Base-by-base conservation (phyloP, 2,113 vertebrate genomes). In the Ceuthmochares aereus region DNA sequence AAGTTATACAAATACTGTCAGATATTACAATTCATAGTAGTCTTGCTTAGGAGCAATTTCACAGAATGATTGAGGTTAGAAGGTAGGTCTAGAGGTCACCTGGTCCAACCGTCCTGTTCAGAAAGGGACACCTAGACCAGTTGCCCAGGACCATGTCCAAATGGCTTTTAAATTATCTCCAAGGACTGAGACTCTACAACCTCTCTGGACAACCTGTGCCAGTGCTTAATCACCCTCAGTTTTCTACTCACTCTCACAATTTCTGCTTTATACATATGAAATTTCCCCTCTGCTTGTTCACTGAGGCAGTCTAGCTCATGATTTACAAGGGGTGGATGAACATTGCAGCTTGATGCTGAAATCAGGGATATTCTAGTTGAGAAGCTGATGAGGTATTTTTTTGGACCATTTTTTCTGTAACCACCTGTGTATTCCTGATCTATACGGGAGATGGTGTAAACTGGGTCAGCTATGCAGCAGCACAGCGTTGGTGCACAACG, bases 401-500 rank as follows among this genome's bases (percentile, higher is more conserved):
- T 69, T 59, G 12, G 36, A 59, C 19, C 36, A 29, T 58, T 75
- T 87, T 34, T 5, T 91, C 2, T 1, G 30, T 22, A 42, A 54
- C 26, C 10, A 20, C 55, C 42, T 80, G 29, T 42, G 45, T 80
- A 47, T 47, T 87, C 43, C 55, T 67, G n/a, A 27, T 63, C 26
- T 63, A 42, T 90, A 84, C 6, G 78, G 34, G 60, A 75, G 49
- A 60, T 34, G 21, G 43, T 63, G 40, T 79, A 77, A 88, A 63
- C 14, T 29, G 52, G 73, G 73, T 42, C 60, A 89, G 63, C 47
- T 88, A 17, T 32, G 68, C 22, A 93, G 82, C 47, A 75, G 74
- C 30, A 14, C 19, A 45, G 59, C 14, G 1, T 74, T 1, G 0
- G 63, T 3, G 4, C 34, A 18, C 63, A 76, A 4, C 7, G 2